Base-by-base conservation (phyloP, 2,888 invertebrate genomes). In the Blastobasis lacticolella region DNA sequence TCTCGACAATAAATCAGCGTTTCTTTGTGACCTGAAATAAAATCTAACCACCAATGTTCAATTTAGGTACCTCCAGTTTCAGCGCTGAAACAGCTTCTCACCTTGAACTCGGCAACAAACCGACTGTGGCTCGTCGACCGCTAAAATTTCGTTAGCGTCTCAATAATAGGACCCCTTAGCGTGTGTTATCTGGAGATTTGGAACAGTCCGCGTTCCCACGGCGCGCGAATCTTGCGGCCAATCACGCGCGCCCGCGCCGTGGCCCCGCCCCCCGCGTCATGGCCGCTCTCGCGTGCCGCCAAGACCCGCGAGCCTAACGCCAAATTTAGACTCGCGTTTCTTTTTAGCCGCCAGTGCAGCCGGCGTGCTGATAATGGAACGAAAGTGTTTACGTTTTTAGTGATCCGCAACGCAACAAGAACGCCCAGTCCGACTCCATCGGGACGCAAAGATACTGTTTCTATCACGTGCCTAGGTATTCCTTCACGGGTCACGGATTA, bases 211-310 rank as follows among this genome's bases (percentile, higher is more conserved):
- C 51, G 69, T 69, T 71, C 67, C 64, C 69, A 67, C 70, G 70
- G 66, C 73, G 78, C 73, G 78, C 78, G 57, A 76, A 76, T 77
- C 67, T 68, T 57, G 62, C 67, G 69, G 69, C 87, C 87, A 87
- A 88, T 88, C 70, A 74, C 77, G 74, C 74, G 75, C 75, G 63
- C 63, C 69, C 67, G 63, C 62, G 57, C 55, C 51, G 57, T 58
- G 62, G 77, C 82, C 71, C 78, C 86, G 81, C 84, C 86, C 67
- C 75, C 69, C 77, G 68, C 75, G 83, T 69, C 75, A 86, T 87
- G 86, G 83, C 85, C 75, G 85, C 81, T 73, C 23, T 23, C 23
- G 23, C 23, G 23, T 23, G 63, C 71, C 71, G 64, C 73, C 75
- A 73, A 70, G 75, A 66, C 69, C 62, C 73, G 73, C 70, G 75